phyloP scores from a whole-genome alignment of 2,888 invertebrate genomes.

The Busseola fusca region DNA sequence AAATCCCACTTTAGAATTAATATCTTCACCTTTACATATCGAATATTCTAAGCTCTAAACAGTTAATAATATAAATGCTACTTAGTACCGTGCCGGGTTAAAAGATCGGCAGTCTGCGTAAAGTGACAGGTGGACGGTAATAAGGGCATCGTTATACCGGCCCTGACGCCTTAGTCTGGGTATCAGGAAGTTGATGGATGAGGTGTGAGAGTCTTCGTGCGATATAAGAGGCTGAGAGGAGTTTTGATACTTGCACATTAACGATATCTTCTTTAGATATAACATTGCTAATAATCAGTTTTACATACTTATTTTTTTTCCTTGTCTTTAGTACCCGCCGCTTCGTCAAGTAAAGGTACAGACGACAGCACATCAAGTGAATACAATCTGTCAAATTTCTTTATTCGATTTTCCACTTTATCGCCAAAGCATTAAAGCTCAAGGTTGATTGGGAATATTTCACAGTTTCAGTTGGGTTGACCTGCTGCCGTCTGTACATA shows the following conservation, averaged over 20 bases:
- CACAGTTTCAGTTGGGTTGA: too few species aligned
- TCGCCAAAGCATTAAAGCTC: too few species aligned
- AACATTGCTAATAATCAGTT: not conserved
- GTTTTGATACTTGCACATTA: conserved; percentile 48
- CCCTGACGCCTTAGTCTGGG: conserved; percentile 3
- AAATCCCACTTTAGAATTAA: not conserved
- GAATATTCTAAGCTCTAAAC: conserved; percentile 19
- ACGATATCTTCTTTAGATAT: not conserved
- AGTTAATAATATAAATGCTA: conserved; percentile 40
- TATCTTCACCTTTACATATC: conserved; percentile 17
- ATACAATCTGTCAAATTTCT: too few species aligned
- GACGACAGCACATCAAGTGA: too few species aligned
- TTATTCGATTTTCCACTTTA: too few species aligned
- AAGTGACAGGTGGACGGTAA: conserved; percentile 39
- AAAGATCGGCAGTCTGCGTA: conserved; percentile 27
- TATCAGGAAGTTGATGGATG: conserved; percentile 29
- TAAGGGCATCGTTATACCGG: conserved; percentile 41
- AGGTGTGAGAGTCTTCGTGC: conserved; percentile 37
- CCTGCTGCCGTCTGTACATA: too few species aligned
- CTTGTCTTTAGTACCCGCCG: not conserved
- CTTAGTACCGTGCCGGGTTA: conserved; percentile 27
- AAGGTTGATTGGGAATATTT: too few species aligned
- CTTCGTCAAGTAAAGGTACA: not conserved
- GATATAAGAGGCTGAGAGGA: not conserved
- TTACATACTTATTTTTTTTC: not conserved